Evolutionary conservation across 2,797 vertebrate genomes (phyloP), one percentile per base, ranked within the genome.

Genomic region (Crocidura indochinensis): DNA sequence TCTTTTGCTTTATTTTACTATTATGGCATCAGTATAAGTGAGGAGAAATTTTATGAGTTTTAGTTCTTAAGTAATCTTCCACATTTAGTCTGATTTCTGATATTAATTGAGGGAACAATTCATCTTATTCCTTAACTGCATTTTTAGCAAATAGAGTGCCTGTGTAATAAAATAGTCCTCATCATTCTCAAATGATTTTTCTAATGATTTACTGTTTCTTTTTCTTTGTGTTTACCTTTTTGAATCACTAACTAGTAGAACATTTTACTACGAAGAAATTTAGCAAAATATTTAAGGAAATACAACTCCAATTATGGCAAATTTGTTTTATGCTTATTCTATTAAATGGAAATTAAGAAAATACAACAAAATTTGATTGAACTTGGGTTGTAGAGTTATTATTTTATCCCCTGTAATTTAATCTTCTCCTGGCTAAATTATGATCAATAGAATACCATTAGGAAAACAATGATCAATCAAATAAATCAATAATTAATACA

Each of bases 271-370:
- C 15, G 49, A 77, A 46, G 47, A 68, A 22, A 72, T 81, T 22
- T 71, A 47, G 64, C 38, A 38, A 38, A 74, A 62, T 26, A 71
- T 4, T 64, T 29, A 90, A 94, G 44, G 62, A 94, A 91, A 53
- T 84, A 38, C 69, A 69, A 78, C 49, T 64, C 44, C 81, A 85
- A 72, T 69, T 26, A 29, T 10, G 9, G 8, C 22, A 78, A 14
- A 91, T 91, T 84, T 79, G 69, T 78, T 90, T 49, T 29, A 27
- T 62, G 60, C 47, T 82, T 86, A 5, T 91, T 82, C 47, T 49
- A 6, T 65, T 90, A 72, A 68, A 44, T 84, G 69, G 20, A n/a
- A 80, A 31, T 74, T 47, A 68, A 69, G 19, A 11, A 78, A 84
- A 91, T 79, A 53, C 6, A 10, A 10, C 8, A 11, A 81, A 11